phyloP scores from a whole-genome alignment of 2,888 invertebrate genomes.

The Eilema caniola region DNA sequence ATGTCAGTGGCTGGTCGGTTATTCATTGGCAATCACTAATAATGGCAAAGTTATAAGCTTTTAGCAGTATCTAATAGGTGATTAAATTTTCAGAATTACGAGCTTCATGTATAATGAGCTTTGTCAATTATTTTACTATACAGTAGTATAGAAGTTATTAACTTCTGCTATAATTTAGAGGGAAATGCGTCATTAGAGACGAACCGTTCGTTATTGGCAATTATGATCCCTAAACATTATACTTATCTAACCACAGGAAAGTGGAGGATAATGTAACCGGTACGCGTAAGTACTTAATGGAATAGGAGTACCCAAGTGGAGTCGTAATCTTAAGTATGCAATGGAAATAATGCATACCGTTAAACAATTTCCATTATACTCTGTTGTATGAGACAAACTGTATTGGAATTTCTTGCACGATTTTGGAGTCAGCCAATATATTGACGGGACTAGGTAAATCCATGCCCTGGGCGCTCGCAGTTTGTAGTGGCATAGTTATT shows the following conservation, averaged over 20 bases:
- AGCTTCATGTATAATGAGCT: not conserved
- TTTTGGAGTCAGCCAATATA: not conserved
- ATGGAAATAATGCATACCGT: not conserved
- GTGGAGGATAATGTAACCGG: slow-evolving; percentile 12
- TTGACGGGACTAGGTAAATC: too few relatives aligned
- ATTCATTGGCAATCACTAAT: not conserved
- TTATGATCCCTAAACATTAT: slow-evolving; percentile 12
- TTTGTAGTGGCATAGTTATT: too few relatives aligned
- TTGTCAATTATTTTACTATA: not conserved
- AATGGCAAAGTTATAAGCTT: not conserved
- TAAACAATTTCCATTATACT: not conserved
- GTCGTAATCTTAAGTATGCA: not conserved
- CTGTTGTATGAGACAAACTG: not conserved
- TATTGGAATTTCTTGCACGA: not conserved
- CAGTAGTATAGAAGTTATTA: not conserved
- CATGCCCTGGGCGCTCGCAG: too few relatives aligned
- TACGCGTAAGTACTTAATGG: not conserved
- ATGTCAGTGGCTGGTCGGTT: not conserved
- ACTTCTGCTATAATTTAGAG: not conserved
- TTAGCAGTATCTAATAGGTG: not conserved
- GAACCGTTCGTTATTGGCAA: slow-evolving; percentile 4
- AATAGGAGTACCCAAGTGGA: not conserved
- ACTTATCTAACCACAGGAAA: slow-evolving; percentile 3
- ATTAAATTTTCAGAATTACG: not conserved
- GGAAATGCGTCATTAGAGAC: not conserved